Evolutionary conservation across 2,888 invertebrate species (phyloP).

Genomic region (Deilephila elpenor): DNA sequence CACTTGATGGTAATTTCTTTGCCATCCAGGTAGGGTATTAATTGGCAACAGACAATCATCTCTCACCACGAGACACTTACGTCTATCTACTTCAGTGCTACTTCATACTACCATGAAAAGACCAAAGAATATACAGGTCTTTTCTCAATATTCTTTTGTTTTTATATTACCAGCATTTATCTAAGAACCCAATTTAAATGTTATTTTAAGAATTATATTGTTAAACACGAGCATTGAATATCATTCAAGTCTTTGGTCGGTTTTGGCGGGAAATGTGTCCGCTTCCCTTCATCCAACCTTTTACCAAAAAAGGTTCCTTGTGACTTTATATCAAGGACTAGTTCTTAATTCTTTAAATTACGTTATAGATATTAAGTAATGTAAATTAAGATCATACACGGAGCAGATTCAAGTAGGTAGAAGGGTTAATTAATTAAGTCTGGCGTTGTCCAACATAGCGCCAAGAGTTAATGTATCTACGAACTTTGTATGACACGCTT

Average conservation of each 20-base stretch:
- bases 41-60: too few species aligned
- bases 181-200: not conserved
- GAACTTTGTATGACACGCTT: slow-evolving; percentile 20
- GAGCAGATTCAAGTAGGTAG: slow-evolving; percentile 1
- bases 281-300: not conserved
- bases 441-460: slow-evolving; percentile 17
- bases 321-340: not conserved
- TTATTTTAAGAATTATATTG: not conserved
- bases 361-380: not conserved
- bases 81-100: too few species aligned
- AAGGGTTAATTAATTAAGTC: slow-evolving; percentile 12
- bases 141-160: not conserved
- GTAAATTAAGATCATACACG: slow-evolving; percentile 4
- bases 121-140: not conserved
- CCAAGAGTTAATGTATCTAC: slow-evolving; percentile 21
- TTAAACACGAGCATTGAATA: not conserved
- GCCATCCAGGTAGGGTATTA: too few species aligned
- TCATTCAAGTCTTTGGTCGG: not conserved
- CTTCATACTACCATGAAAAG: too few species aligned
- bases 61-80: too few species aligned
- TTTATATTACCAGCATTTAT: too few species aligned
- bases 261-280: not conserved
- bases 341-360: slow-evolving; percentile 7
- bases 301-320: too few species aligned
- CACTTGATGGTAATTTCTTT: too few species aligned